phyloP scores from a whole-genome alignment of 2,888 invertebrate genomes.

The Brachycybe producta region DNA sequence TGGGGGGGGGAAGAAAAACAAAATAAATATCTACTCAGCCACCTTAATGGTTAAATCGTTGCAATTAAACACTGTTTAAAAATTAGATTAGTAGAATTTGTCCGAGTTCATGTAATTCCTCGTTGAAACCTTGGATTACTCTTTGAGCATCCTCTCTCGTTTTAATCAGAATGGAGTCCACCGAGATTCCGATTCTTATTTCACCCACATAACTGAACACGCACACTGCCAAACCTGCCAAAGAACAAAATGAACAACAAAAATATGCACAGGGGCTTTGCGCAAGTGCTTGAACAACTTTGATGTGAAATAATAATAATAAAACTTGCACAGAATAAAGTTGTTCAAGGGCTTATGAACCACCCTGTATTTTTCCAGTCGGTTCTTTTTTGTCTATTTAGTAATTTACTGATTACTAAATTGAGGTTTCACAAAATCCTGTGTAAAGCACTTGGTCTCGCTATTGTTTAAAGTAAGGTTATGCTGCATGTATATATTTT shows the following conservation, averaged over 20 bases:
- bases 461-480: no score
- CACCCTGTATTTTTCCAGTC: background rate
- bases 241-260: background rate
- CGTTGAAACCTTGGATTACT: background rate
- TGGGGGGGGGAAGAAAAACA: no score
- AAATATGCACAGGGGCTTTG: background rate
- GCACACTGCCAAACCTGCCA: conserved; percentile 3
- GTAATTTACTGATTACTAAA: background rate
- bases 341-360: no score
- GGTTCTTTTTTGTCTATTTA: background rate
- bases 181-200: conserved; percentile 2
- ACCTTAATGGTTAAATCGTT: no score
- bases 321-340: background rate
- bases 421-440: no score
- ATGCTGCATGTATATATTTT: no score
- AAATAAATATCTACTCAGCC: no score
- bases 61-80: no score
- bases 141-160: background rate
- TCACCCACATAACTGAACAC: conserved; percentile 9
- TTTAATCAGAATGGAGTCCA: conserved; percentile 5
- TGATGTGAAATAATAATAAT: background rate
- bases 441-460: no score
- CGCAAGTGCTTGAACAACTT: background rate
- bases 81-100: background rate
- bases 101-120: conserved; percentile 2